These are phyloP conservation scores for Coboldia fuscipes DNA, from an alignment of 1,140 invertebrate genomes.

Conservation along the genomic window DNA sequence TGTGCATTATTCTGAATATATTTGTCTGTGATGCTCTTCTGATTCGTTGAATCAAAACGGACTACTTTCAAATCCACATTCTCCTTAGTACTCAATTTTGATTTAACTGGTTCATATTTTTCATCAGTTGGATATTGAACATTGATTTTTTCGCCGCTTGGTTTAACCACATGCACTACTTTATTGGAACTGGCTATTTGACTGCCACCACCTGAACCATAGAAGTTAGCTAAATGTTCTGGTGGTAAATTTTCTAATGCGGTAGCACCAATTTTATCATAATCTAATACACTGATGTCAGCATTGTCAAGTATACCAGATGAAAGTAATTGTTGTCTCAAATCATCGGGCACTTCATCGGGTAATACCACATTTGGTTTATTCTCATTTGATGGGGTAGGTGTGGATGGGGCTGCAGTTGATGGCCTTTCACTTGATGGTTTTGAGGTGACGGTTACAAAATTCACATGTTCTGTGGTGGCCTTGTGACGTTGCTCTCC, in stretches of 20 bases:
- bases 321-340: conserved; percentile 57
- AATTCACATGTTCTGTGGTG: conserved; percentile 4
- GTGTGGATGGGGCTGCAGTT: conserved; percentile 20
- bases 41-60: conserved; percentile 48
- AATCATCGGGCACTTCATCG: conserved; percentile 68
- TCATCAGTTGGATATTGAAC: conserved; percentile 24
- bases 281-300: conserved; percentile 65
- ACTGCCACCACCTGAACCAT: conserved; percentile 47
- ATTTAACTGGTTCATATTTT: conserved; percentile 24
- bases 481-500: background rate
- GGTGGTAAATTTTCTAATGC: conserved; percentile 63
- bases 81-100: conserved; percentile 20
- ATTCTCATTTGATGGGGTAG: conserved; percentile 26
- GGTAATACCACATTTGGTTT: conserved; percentile 35
- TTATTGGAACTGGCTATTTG: conserved; percentile 45
- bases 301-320: conserved; percentile 70
- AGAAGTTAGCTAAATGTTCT: conserved; percentile 64
- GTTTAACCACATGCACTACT: conserved; percentile 34
- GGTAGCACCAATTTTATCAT: conserved; percentile 72
- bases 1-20: conserved; percentile 52
- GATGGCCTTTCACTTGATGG: conserved; percentile 5
- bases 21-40: conserved; percentile 45
- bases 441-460: conserved; percentile 6
- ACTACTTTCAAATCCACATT: conserved; percentile 67
- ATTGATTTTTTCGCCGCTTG: conserved; percentile 30